Base-by-base conservation (phyloP, 2,797 vertebrate species). In the Propithecus perrieri region DNA sequence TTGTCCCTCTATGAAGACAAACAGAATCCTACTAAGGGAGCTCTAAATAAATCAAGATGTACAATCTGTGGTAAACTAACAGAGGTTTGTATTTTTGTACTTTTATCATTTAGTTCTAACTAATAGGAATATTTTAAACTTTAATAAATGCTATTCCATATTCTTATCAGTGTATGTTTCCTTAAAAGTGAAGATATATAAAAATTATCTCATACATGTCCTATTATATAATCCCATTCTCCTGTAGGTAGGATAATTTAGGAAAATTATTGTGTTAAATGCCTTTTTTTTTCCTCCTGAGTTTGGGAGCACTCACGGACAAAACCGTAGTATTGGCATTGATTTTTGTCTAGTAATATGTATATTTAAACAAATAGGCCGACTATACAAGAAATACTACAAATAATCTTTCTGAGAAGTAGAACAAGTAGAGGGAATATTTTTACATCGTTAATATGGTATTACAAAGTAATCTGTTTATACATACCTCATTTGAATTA, bases 1-100 rank as follows among this genome's bases (percentile, higher is more conserved):
- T 98, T 99, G 80, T 99, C 99, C 41, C 99, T 99, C 41, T 99
- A 99, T 96, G 99, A 99, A 99, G 99, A 99, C 98, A 99, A 99
- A 97, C 99, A 99, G 97, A 99, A 99, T 98, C 99, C 99, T 28
- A 99, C 99, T 38, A 99, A 99, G 99, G 99, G 98, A 98, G 99
- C 99, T 59, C 98, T 99, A 96, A 98, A 99, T 98, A 99, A 99
- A 98, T 99, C 99, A 97, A 99, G 99, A 99, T 99, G 99, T 97
- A 99, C 99, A 0, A 99, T 99, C 96, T 99, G 99, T 96, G 99
- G 99, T 97, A 99, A 99, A 98, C 98, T 99, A 98, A 99, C 99
- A 4, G 99, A 99, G 99, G 99, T 99, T 98, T 98, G 99, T 95
- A 85, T 96, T 96, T 95, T 91, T 87, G 35, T 88, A 72, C 41